These are phyloP conservation scores for Podarcis lilfordi DNA, from an alignment of 2,797 vertebrate species.

Conservation along the genomic window DNA sequence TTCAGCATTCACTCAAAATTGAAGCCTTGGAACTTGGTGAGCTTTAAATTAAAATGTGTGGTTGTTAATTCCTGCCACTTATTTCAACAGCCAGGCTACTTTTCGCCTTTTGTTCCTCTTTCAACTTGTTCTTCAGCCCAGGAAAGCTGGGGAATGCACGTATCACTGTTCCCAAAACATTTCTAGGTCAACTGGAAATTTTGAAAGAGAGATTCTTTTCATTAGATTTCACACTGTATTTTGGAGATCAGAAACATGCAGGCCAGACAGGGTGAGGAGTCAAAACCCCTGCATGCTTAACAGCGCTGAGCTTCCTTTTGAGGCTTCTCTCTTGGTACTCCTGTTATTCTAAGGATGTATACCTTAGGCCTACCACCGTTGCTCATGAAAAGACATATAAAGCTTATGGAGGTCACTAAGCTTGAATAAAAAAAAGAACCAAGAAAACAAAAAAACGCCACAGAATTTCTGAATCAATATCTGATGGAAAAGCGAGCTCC, in stretches of 20 bases:
- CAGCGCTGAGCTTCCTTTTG: slow-evolving; percentile 3
- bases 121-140: neutral
- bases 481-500: neutral
- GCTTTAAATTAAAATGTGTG: neutral
- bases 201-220: slow-evolving; percentile 20
- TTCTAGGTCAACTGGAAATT: slow-evolving; percentile 24
- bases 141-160: neutral
- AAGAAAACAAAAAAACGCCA: neutral
- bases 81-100: neutral
- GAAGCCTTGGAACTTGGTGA: neutral
- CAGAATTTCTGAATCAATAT: slow-evolving; percentile 16
- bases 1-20: neutral
- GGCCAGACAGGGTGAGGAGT: slow-evolving; percentile 7
- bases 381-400: neutral
- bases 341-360: slow-evolving; percentile 2
- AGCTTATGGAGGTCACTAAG: neutral
- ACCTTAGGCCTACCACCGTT: neutral
- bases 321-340: neutral
- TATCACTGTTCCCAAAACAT: neutral
- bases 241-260: slow-evolving; percentile 12
- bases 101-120: neutral
- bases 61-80: neutral
- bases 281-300: slow-evolving; percentile 10
- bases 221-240: neutral
- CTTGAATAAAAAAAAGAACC: neutral